phyloP scores from a whole-genome alignment of 35 echinoderm and acorn worm species.

The Holothuria glaberrima region DNA sequence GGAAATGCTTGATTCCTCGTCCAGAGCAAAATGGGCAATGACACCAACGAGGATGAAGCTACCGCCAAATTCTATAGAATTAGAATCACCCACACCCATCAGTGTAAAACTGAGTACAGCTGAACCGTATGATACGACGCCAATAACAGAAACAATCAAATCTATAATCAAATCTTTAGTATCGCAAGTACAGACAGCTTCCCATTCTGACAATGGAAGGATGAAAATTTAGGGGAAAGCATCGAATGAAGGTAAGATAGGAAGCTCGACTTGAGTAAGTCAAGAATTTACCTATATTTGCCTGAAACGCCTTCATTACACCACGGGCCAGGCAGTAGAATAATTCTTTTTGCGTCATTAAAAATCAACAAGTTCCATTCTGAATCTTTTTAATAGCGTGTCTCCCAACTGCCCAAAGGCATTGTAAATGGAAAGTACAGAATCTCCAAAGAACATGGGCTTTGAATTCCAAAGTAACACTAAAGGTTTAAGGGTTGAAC shows the following conservation, averaged over 20 bases:
- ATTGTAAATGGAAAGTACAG: too few relatives aligned
- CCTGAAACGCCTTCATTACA: not conserved
- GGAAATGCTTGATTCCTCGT: not conserved
- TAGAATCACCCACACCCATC: constrained; percentile 4
- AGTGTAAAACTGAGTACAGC: not conserved
- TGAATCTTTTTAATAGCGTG: too few relatives aligned
- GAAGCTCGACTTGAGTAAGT: not conserved
- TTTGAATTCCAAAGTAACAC: too few relatives aligned
- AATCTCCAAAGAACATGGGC: too few relatives aligned
- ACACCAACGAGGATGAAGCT: not conserved
- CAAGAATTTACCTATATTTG: not conserved
- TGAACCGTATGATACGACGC: not conserved
- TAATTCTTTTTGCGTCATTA: not conserved
- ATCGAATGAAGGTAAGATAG: not conserved
- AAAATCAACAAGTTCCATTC: too few relatives aligned
- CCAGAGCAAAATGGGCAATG: not conserved
- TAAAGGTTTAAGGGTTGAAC: too few relatives aligned
- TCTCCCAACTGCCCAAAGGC: too few relatives aligned
- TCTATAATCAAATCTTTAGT: not conserved
- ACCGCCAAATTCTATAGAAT: not conserved
- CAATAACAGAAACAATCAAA: not conserved
- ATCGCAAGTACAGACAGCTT: not conserved
- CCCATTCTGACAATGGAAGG: not conserved
- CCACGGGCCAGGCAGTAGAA: not conserved
- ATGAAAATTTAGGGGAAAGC: not conserved